Conservation (phyloP, 2,888 invertebrate species). For the Xylophagus ater region DNA sequence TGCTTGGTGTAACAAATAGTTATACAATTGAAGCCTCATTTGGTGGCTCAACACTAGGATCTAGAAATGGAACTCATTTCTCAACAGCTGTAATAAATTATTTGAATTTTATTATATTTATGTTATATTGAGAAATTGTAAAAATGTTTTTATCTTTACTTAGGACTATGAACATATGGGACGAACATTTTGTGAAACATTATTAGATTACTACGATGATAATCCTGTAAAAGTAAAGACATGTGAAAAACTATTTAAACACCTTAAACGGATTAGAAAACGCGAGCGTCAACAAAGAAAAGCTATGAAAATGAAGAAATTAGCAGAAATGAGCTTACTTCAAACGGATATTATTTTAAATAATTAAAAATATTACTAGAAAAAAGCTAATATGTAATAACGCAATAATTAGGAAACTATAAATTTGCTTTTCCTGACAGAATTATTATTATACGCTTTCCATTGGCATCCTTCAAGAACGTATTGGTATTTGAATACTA, state of each 20-base stretch:
- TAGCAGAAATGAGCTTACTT: no score
- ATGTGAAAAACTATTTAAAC: conserved; percentile 33
- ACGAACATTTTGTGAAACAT: conserved; percentile 81
- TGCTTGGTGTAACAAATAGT: conserved; percentile 87
- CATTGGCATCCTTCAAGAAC: no score
- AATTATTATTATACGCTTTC: no score
- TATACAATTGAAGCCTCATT: conserved; percentile 94
- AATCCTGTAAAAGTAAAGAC: conserved; percentile 63
- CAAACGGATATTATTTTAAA: conserved; percentile 39
- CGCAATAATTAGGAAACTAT: no score
- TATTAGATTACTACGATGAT: conserved; percentile 82
- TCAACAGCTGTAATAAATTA: conserved; percentile 42
- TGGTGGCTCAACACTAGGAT: conserved; percentile 77
- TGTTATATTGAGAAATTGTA: conserved; percentile 5
- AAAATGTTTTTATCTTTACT: conserved; percentile 2
- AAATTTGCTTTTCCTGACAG: no score
- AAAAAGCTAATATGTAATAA: no score
- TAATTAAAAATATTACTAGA: no score
- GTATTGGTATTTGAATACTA: no score
- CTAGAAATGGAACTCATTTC: conserved; percentile 75
- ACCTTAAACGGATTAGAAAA: conserved; percentile 38
- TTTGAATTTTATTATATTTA: conserved; percentile 2
- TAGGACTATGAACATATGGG: conserved; percentile 73
- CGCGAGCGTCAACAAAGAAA: conserved; percentile 38
- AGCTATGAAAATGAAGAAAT: conserved; percentile 39